phyloP scores from a whole-genome alignment of 1,140 invertebrate species.

The Uloborus diversus region DNA sequence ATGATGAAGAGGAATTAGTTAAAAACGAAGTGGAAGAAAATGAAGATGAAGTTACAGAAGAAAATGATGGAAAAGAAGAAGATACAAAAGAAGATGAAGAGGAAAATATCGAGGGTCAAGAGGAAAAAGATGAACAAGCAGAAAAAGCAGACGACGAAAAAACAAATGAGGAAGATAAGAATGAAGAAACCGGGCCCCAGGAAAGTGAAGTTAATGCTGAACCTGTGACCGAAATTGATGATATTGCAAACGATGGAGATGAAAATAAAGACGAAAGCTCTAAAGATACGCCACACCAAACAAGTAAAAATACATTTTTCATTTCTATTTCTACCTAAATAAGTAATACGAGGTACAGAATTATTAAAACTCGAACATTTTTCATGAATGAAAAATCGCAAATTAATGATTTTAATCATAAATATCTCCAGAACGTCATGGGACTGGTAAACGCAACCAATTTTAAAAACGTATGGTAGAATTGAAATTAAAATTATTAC shows the following conservation, averaged over 20 bases:
- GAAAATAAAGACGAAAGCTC: constrained; percentile 18
- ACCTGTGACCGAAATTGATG: constrained; percentile 1
- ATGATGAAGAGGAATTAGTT: not conserved
- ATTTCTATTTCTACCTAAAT: no score
- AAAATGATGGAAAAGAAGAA: not conserved
- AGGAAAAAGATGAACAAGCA: not conserved
- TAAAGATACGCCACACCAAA: constrained; percentile 21
- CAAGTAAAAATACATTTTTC: no score
- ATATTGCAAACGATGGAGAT: not conserved
- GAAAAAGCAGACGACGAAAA: not conserved
- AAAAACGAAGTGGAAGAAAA: constrained; percentile 4
- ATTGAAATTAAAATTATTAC: no score
- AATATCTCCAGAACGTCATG: no score
- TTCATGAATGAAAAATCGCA: no score
- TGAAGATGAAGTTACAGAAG: not conserved
- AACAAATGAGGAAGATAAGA: constrained; percentile 2
- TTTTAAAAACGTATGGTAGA: no score
- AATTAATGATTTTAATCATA: no score
- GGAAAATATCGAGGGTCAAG: no score
- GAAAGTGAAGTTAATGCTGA: constrained; percentile 13
- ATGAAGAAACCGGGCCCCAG: not conserved
- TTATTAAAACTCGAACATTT: no score
- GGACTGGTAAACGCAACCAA: no score
- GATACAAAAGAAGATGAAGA: not conserved
- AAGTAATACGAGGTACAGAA: no score